These are phyloP conservation scores for Rhagoletis zephyria DNA, from an alignment of 1,140 invertebrate species.

Conservation along the genomic window DNA sequence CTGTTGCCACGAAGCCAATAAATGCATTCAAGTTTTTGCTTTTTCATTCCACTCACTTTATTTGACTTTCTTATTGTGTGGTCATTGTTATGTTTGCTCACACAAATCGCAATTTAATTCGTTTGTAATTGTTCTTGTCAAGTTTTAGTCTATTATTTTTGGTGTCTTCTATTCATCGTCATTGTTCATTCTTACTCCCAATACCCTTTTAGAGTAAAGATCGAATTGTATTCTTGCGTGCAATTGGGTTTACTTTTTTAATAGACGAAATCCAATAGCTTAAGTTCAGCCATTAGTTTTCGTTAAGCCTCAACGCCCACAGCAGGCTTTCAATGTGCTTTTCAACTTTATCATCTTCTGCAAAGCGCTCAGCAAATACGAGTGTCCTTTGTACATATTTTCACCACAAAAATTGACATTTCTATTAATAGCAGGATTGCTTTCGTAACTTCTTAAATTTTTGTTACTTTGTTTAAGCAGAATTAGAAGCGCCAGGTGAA, in stretches of 20 bases:
- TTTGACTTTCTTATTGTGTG: neutral
- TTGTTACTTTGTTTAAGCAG: neutral
- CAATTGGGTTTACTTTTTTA: neutral
- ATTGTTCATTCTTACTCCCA: neutral
- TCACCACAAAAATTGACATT: slow-evolving; percentile 21
- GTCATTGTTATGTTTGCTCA: slow-evolving; percentile 31
- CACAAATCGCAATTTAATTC: slow-evolving; percentile 42
- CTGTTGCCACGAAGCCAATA: no score
- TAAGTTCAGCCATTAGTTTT: slow-evolving; percentile 37
- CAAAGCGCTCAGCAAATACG: neutral
- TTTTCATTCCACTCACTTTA: neutral
- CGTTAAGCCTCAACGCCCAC: neutral
- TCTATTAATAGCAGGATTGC: slow-evolving; percentile 3
- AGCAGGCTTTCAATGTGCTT: neutral
- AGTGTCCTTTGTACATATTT: no score
- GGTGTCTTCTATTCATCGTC: neutral
- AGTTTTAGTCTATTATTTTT: neutral
- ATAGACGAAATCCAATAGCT: slow-evolving; percentile 23
- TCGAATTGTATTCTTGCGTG: neutral
- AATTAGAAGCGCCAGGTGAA: neutral
- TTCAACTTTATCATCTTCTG: neutral
- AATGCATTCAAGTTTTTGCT: neutral
- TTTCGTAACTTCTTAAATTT: neutral
- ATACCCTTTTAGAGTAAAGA: neutral
- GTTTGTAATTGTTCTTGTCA: slow-evolving; percentile 33